A percentile compares a stretch with the other conserved stretches of the same genome.
These are phyloP conservation scores for Penaeus monodon DNA, from an alignment of 2,888 invertebrate species.

Conservation along the genomic window DNA sequence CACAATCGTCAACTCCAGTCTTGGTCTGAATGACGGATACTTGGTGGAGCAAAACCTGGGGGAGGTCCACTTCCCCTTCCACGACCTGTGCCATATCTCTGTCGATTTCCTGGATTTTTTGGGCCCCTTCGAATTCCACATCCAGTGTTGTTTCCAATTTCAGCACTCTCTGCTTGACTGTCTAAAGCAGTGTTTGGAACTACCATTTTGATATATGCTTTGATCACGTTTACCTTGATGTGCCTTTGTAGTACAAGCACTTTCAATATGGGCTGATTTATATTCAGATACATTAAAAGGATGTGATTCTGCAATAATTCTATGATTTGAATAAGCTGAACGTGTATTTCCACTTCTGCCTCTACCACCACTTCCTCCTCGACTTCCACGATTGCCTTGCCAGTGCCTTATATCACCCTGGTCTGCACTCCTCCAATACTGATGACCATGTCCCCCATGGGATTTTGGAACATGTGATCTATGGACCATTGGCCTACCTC, in stretches of 20 bases:
- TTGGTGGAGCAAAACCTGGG: slow-evolving; percentile 42
- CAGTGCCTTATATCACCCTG: slow-evolving; percentile 36
- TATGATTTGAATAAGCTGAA: slow-evolving; percentile 10
- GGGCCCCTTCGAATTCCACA: slow-evolving; percentile 34
- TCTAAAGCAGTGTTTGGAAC: slow-evolving; percentile 13
- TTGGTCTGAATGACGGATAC: slow-evolving; percentile 40
- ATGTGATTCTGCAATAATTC: slow-evolving; percentile 28
- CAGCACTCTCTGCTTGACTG: slow-evolving; percentile 18
- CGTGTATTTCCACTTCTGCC: slow-evolving; percentile 27
- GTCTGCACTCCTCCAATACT: slow-evolving; percentile 38
- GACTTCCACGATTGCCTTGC: slow-evolving; percentile 36
- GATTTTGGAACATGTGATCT: slow-evolving; percentile 22
- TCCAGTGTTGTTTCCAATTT: slow-evolving; percentile 26
- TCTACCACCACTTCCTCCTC: slow-evolving; percentile 37
- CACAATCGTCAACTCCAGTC: slow-evolving; percentile 62
- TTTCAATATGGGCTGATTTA: slow-evolving; percentile 35
- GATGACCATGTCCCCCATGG: slow-evolving; percentile 29
- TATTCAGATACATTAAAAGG: not conserved
- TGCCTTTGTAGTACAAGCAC: slow-evolving; percentile 27
- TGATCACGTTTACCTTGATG: slow-evolving; percentile 11
- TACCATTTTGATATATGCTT: slow-evolving; percentile 22
- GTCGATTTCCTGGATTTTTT: slow-evolving; percentile 37
- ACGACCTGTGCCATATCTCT: slow-evolving; percentile 40
- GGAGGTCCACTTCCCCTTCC: slow-evolving; percentile 53
- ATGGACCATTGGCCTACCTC: slow-evolving; percentile 18